phyloP scores from a whole-genome alignment of 2,113 vertebrate genomes.

The Nothoprocta pentlandii region DNA sequence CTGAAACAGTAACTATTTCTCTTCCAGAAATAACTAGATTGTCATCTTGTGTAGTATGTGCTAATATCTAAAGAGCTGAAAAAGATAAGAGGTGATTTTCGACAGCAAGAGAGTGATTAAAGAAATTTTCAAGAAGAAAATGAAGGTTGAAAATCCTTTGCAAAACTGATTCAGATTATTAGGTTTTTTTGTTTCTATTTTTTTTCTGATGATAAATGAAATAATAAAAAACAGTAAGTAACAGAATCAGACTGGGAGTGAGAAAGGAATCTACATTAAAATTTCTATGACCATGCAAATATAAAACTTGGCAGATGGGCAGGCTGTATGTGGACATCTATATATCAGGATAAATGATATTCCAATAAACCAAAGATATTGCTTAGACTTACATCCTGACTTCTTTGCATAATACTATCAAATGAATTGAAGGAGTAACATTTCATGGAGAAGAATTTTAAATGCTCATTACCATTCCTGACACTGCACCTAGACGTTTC shows the following conservation, averaged over 20 bases:
- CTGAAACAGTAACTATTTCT: background rate
- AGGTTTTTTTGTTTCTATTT: background rate
- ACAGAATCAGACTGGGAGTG: background rate
- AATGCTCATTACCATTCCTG: background rate
- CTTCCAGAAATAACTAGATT: fast-evolving
- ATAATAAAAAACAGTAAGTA: background rate
- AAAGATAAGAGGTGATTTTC: background rate
- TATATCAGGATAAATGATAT: background rate
- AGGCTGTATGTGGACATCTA: background rate
- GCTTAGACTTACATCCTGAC: background rate
- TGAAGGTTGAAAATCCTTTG: background rate
- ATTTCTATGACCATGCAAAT: background rate
- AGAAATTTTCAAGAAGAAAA: background rate
- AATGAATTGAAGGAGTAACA: background rate
- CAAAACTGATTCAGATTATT: background rate
- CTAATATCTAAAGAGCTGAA: fast-evolving
- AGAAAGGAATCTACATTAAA: background rate
- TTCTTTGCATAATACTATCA: background rate
- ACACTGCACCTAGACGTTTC: background rate
- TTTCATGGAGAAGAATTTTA: slow-evolving; percentile 31
- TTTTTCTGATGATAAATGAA: background rate
- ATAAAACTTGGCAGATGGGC: background rate
- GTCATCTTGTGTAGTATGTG: background rate
- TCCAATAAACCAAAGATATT: background rate
- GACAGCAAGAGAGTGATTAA: background rate